Base-by-base conservation (phyloP, 1,140 invertebrate genomes). In the Mercenaria mercenaria region DNA sequence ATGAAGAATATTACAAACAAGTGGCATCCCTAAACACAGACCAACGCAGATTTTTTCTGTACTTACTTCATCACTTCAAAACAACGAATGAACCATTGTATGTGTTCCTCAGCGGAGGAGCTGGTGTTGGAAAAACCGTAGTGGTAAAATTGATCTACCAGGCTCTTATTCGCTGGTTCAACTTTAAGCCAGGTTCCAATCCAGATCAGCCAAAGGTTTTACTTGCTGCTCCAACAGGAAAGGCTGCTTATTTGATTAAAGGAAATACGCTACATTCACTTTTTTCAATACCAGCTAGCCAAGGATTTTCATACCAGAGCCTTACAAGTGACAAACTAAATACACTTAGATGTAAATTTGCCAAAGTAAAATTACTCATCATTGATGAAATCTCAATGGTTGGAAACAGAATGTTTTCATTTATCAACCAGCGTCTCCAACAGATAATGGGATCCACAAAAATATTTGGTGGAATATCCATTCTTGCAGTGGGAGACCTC, bases 201-300 rank as follows among this genome's bases (percentile, higher is more conserved):
- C 79, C 79, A 41, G 74, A 77, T 43, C 4, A 77, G 1, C 6
- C 39, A 34, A 77, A 77, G 13, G 74, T 77, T n/a, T 29, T 59
- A 11, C 32, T 81, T 15, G n/a, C 79, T 4, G 79, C 79, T 47
- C 79, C 79, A 8, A 81, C 79, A 18, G 79, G 79, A 56, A 81
- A 81, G 59, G 79, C 52, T 1, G 79, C 79, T 10, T 81, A 81
- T 47, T n/a, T 87, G 32, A 81, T 90, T 4, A 59, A 72, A 47
- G 88, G 80, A n/a, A 50, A 56, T 41, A 85, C 88, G n/a, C 67
- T 83, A 29, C 80, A 90, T n/a, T 67, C 77, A 18, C 20, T 59
- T 10, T 29, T 81, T 15, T n/a, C 56, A 3, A 81, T 81, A 11
- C 79, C 79, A 32, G 79, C 47, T 26, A 56, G 59, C 29, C 79